Base-by-base conservation (phyloP, 2,797 vertebrate species). In the Falco peregrinus region DNA sequence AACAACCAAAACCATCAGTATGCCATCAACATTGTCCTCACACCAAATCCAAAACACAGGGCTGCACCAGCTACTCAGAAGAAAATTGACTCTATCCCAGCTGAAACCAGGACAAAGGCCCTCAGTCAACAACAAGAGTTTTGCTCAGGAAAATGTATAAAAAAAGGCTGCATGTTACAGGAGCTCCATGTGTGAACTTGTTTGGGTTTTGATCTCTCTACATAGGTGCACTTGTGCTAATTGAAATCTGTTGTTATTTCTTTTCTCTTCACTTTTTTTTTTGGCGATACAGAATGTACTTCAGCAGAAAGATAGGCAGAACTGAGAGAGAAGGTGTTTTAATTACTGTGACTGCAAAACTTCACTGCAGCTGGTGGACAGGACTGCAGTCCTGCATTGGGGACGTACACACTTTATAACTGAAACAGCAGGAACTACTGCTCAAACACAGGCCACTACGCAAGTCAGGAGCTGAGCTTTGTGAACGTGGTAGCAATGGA, bases 301-400 rank as follows among this genome's bases (percentile, higher is more conserved):
- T 82, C 33, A 29, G 26, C 1, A 2, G 43, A 45, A 75, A 75
- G 33, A 56, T n/a, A 47, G 33, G 35, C 41, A 79, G 37, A 92
- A 47, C 39, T 56, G 29, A 71, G 35, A 39, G 39, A 83, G 67
- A 71, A 68, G 26, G 7, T 31, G 6, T 71, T 76, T 79, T 68
- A 48, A 48, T 57, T 83, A 57, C 50, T 24, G 25, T 35, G 54
- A 43, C 41, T 47, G n/a, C 4, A 20, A 82, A 89, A 67, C 43
- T 65, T 93, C 51, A 1, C 20, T 54, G 35, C 39, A 84, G 53
- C 48, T 78, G 37, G 39, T 59, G 45, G 57, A 54, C 35, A 8
- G 0, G 1, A 47, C 37, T 54, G 47, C 47, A 54, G 56, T 57
- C 4, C 0, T 45, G 37, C 50, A 12, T 4, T 26, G 51, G 45